Percentiles rank a stretch among this genome's conserved stretches.
These are phyloP conservation scores for Oenanthe melanoleuca DNA, from an alignment of 2,113 vertebrate species.

Conservation along the genomic window DNA sequence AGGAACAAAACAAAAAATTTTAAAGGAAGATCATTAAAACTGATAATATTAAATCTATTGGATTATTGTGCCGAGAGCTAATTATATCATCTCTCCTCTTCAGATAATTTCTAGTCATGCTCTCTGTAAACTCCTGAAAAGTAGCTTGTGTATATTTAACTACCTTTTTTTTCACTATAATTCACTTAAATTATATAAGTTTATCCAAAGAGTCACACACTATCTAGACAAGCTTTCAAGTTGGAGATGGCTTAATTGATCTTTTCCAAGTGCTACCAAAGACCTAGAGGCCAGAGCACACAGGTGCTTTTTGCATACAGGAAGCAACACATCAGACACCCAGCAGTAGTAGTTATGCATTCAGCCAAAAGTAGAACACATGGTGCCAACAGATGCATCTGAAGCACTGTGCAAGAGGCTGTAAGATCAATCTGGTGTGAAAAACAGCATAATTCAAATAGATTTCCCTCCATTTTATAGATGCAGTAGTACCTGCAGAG, in stretches of 20 bases:
- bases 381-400: not conserved
- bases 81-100: not conserved
- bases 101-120: not conserved
- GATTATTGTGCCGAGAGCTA: not conserved
- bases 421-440: not conserved
- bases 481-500: not conserved
- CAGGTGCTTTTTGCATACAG: fast-evolving
- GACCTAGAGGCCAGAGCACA: not conserved
- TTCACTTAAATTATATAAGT: not conserved
- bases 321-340: not conserved
- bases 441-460: not conserved
- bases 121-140: not conserved
- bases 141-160: not conserved
- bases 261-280: not conserved
- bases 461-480: not conserved
- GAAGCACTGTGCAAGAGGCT: not conserved
- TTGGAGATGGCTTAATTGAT: not conserved
- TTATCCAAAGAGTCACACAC: not conserved
- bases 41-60: not conserved
- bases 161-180: not conserved
- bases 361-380: not conserved
- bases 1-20: not conserved
- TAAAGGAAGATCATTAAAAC: not conserved
- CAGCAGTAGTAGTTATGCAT: not conserved
- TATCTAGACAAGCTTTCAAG: not conserved